These are phyloP conservation scores for Mirounga angustirostris DNA, from an alignment of 2,113 vertebrate genomes.

Conservation along the genomic window DNA sequence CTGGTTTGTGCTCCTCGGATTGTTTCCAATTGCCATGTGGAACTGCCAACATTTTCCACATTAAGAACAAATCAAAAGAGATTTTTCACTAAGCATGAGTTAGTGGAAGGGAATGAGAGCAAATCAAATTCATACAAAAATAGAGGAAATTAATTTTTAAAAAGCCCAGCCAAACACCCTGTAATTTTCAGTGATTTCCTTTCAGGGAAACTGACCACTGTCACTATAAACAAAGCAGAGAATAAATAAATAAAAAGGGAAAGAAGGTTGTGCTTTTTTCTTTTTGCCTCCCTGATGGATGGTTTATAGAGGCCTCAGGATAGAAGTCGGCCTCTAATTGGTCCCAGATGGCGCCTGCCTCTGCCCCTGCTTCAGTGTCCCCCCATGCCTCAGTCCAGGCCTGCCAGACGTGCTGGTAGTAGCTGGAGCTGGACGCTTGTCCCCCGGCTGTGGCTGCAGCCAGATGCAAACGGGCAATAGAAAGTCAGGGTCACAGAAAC, in stretches of 20 bases:
- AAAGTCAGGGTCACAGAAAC: background rate
- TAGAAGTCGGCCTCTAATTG: constrained; percentile 56
- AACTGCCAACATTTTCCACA: constrained; percentile 81
- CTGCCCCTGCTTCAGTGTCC: constrained; percentile 8
- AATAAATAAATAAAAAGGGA: constrained; percentile 80
- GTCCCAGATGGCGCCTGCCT: constrained; percentile 61
- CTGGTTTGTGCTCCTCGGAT: background rate
- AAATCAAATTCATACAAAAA: constrained; percentile 75
- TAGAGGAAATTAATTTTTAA: constrained; percentile 75
- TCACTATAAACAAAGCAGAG: constrained; percentile 73
- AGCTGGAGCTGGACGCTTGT: background rate
- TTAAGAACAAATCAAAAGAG: constrained; percentile 83
- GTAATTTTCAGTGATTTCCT: constrained; percentile 79
- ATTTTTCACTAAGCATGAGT: constrained; percentile 67
- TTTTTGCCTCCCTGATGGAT: constrained; percentile 72
- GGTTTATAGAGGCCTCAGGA: constrained; percentile 68
- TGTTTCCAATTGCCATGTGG: constrained; percentile 39
- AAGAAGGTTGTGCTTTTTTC: constrained; percentile 76
- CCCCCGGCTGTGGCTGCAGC: background rate
- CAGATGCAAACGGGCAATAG: constrained; percentile 33
- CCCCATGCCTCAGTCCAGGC: background rate
- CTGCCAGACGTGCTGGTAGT: background rate
- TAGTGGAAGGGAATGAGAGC: constrained; percentile 62
- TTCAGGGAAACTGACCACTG: constrained; percentile 65
- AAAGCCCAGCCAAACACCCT: constrained; percentile 76